Evolutionary conservation across 2,113 vertebrate species (phyloP).

Genomic region (Vulpes ferrilata): DNA sequence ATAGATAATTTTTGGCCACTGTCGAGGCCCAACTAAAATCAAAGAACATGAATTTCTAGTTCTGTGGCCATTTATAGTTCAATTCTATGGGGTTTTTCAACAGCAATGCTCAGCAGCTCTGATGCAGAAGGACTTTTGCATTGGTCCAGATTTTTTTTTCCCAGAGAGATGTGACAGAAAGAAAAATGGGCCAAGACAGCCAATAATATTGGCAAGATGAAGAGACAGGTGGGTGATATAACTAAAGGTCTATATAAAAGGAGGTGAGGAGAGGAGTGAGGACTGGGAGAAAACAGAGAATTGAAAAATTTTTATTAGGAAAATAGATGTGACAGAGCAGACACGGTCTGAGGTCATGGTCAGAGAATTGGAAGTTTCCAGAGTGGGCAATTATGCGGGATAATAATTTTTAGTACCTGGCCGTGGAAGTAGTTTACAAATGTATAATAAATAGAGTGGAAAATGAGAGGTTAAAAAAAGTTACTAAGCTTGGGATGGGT

Average conservation of each 20-base stretch:
- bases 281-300: neutral
- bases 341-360: neutral
- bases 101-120: neutral
- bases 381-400: neutral
- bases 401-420: neutral
- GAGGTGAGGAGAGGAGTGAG: neutral
- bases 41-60: neutral
- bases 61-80: neutral
- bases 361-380: neutral
- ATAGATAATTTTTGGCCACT: neutral
- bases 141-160: neutral
- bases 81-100: neutral
- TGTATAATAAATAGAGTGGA: neutral
- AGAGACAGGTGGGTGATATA: neutral
- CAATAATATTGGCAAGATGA: neutral
- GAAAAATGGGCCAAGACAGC: neutral
- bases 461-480: constrained; percentile 4
- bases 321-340: neutral
- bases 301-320: neutral
- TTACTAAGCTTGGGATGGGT: neutral
- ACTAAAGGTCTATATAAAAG: neutral
- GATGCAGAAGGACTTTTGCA: neutral
- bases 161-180: neutral
- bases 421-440: neutral
- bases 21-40: neutral